These are phyloP conservation scores for Piscicola geometra DNA, from an alignment of 2,888 invertebrate genomes.

Conservation along the genomic window DNA sequence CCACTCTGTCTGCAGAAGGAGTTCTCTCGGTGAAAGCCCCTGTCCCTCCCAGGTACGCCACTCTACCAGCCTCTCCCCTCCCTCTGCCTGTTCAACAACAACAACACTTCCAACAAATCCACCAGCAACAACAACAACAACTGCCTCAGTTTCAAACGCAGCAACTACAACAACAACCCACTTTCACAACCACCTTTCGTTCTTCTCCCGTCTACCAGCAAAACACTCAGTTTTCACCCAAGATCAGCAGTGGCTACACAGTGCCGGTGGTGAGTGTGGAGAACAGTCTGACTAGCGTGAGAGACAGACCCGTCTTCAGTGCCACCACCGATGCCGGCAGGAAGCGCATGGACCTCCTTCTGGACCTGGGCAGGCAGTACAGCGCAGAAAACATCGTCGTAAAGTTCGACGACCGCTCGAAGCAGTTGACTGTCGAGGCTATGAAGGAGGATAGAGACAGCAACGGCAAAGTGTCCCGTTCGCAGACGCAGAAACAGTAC, in stretches of 20 bases:
- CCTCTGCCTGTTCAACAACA: neutral
- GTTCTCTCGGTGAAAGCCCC: conserved; percentile 41
- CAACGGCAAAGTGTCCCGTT: conserved; percentile 32
- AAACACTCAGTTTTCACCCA: neutral
- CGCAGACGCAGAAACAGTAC: conserved; percentile 36
- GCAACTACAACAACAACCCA: neutral
- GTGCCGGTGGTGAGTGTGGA: conserved; percentile 31
- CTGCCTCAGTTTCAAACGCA: neutral
- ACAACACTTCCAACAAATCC: neutral
- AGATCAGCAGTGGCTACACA: conserved; percentile 13
- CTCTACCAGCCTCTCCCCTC: neutral
- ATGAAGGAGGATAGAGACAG: conserved; percentile 34
- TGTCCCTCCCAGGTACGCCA: conserved; percentile 39
- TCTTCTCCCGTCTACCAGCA: neutral
- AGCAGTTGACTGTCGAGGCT: conserved; percentile 37
- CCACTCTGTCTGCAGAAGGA: conserved; percentile 40
- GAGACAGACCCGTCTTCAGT: conserved; percentile 28
- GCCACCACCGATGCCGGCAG: conserved; percentile 26
- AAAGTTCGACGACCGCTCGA: conserved; percentile 38
- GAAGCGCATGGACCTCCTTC: conserved; percentile 36
- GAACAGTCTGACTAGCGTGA: conserved; percentile 8
- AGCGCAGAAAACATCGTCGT: conserved; percentile 40
- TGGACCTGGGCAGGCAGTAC: conserved; percentile 39
- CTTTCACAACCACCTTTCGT: conserved; percentile 15
- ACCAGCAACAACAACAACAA: neutral